phyloP scores from a whole-genome alignment of 2,113 vertebrate genomes.

The Pungitius pungitius region DNA sequence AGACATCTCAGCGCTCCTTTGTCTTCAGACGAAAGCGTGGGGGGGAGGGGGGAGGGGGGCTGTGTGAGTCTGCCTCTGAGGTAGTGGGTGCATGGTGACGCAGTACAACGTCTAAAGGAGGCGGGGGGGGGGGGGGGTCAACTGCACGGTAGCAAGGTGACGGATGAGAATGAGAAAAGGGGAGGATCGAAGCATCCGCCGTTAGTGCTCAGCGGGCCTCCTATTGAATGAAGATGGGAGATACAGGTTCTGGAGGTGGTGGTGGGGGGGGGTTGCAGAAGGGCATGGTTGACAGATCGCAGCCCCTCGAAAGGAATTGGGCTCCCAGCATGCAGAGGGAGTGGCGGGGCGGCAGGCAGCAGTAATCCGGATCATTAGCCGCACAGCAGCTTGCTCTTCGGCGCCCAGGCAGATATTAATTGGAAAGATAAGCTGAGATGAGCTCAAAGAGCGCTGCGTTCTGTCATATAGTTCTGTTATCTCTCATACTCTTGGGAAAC shows the following conservation, averaged over 20 bases:
- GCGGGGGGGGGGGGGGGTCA: slow-evolving; percentile 36
- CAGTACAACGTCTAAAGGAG: slow-evolving; percentile 35
- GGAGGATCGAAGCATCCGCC: slow-evolving; percentile 52
- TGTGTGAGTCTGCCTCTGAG: slow-evolving; percentile 19
- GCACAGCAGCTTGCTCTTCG: slow-evolving; percentile 71
- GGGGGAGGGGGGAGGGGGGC: neutral
- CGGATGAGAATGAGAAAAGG: slow-evolving; percentile 48
- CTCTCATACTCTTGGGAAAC: slow-evolving; percentile 46
- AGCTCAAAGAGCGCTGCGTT: slow-evolving; percentile 66
- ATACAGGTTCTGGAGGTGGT: slow-evolving; percentile 27
- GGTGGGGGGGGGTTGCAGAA: slow-evolving; percentile 9
- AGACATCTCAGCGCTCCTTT: slow-evolving; percentile 63
- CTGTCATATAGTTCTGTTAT: slow-evolving; percentile 67
- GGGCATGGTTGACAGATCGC: slow-evolving; percentile 69
- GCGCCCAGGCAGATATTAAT: slow-evolving; percentile 80
- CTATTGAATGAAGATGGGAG: slow-evolving; percentile 51
- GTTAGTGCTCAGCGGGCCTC: slow-evolving; percentile 64
- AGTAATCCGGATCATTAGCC: slow-evolving; percentile 79
- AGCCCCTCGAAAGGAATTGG: slow-evolving; percentile 66
- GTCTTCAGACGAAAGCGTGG: slow-evolving; percentile 48
- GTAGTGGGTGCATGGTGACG: slow-evolving; percentile 18
- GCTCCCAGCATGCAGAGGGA: slow-evolving; percentile 70
- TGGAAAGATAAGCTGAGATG: slow-evolving; percentile 80
- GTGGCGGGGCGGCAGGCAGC: slow-evolving; percentile 62
- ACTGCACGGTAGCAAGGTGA: slow-evolving; percentile 51